phyloP scores from a whole-genome alignment of 2,797 vertebrate genomes.

The Knipowitschia caucasica region DNA sequence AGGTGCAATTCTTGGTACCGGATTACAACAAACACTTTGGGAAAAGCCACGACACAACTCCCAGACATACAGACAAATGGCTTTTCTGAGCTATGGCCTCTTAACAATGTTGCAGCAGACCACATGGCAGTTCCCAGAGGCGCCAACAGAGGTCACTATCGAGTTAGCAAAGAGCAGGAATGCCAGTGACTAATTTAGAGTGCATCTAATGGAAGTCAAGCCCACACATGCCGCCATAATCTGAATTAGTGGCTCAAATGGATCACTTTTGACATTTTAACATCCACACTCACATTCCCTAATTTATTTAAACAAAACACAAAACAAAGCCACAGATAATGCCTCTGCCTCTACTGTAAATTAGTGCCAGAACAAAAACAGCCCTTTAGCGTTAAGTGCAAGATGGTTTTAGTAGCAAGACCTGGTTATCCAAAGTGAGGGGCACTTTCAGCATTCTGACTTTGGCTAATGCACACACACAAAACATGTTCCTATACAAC shows the following conservation, averaged over 20 bases:
- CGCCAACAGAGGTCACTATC: constrained; percentile 46
- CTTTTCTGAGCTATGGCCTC: background rate
- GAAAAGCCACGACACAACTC: constrained; percentile 28
- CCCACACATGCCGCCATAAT: background rate
- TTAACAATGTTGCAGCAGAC: constrained; percentile 1
- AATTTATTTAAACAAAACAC: background rate
- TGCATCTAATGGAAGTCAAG: background rate
- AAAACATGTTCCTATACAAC: background rate
- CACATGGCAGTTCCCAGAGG: constrained; percentile 21
- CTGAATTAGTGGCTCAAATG: no score
- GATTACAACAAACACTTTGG: constrained; percentile 25
- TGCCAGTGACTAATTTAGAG: constrained; percentile 9
- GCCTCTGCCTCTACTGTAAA: no score
- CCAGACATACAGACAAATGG: background rate
- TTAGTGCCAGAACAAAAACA: background rate
- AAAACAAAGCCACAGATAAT: no score
- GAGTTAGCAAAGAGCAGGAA: constrained; percentile 23
- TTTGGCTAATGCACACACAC: background rate
- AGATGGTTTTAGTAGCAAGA: background rate
- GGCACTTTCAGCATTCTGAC: background rate
- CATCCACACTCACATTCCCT: background rate
- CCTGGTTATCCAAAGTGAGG: background rate
- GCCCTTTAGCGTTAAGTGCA: background rate
- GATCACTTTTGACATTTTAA: background rate
- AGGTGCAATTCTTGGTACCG: constrained; percentile 31